Base-by-base conservation (phyloP, 1,140 invertebrate genomes). In the Vanessa tameamea region DNA sequence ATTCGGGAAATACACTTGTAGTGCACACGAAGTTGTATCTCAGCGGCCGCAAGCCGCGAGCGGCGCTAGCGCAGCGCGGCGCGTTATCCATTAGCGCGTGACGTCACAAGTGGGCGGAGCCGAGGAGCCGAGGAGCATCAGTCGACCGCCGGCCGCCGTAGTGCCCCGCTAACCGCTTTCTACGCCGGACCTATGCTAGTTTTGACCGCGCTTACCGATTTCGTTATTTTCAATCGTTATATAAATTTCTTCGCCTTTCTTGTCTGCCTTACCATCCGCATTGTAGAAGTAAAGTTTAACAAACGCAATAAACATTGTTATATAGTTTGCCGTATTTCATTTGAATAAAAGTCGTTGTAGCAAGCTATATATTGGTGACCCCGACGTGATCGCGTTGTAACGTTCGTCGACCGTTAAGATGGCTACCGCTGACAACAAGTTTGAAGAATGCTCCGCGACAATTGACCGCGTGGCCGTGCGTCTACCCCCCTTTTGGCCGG, bases 321-420 rank as follows among this genome's bases (percentile, higher is more conserved):
- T 48, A 48, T 48, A 48, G 47, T 48, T 48, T 48, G 47, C 11
- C 47, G 47, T n/a, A n/a, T 51, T 51, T 51, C 1, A 51, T 51
- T 51, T 50, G 0, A 50, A 20, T 20, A 20, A 20, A 20, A 20
- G 20, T 6, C 26, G 26, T 1, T 0, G 26, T 31, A 31, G 26
- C 50, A 51, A 51, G 50, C 14, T 51, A 51, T 51, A 51, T 51
- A 51, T 51, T 51, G 50, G 50, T 51, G 50, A 51, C 50, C 50
- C 50, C 50, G 50, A 51, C 50, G 50, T 51, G 50, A 51, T 51
- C 5, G 50, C 50, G 50, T 51, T 13, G 50, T n/a, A n/a, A 14
- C 50, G 50, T 51, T n/a, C 50, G 50, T 51, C 15, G 15, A 51
- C 50, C 50, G 50, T 7, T 48, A 51, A 51, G 50, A 51, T 51